Evolutionary conservation across 2,888 invertebrate species (phyloP).

Genomic region (Netelia virgata): DNA sequence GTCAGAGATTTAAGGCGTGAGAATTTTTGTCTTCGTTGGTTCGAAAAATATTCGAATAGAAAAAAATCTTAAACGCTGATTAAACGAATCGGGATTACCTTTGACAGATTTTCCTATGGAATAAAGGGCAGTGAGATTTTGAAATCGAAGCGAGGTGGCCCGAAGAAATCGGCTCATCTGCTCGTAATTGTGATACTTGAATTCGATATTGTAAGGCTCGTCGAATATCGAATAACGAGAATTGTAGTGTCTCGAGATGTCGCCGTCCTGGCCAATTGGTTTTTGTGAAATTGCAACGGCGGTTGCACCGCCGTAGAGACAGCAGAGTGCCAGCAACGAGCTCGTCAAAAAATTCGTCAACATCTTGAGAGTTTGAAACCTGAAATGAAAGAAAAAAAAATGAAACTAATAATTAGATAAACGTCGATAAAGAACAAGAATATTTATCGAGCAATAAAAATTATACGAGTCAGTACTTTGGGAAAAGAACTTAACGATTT

Average conservation of each 20-base stretch:
- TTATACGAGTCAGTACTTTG: neutral
- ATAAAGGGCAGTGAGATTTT: conserved; percentile 95
- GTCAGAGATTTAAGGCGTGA: too few relatives aligned
- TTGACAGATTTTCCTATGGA: conserved; percentile 97
- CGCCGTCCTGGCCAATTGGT: conserved; percentile 72
- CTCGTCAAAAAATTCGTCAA: conserved; percentile 25
- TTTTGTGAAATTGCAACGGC: conserved; percentile 62
- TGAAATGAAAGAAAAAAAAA: conserved; percentile 10
- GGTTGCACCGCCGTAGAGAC: conserved; percentile 42
- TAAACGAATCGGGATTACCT: conserved; percentile 86
- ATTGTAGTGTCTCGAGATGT: conserved; percentile 78
- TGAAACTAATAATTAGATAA: conserved; percentile 9
- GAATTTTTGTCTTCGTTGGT: too few relatives aligned
- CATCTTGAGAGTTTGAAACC: conserved; percentile 47
- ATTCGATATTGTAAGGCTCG: conserved; percentile 87
- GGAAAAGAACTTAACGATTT: neutral
- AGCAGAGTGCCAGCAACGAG: conserved; percentile 48
- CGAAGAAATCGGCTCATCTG: conserved; percentile 93
- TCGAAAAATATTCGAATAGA: neutral
- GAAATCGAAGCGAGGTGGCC: conserved; percentile 92
- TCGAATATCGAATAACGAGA: conserved; percentile 80
- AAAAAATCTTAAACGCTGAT: neutral
- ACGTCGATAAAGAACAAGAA: neutral
- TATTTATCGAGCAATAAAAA: neutral
- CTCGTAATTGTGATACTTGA: conserved; percentile 95